Percentiles rank a stretch among this genome's conserved stretches.
Conservation (phyloP, 2,888 invertebrate species). For the Cacoxenus indagator region DNA sequence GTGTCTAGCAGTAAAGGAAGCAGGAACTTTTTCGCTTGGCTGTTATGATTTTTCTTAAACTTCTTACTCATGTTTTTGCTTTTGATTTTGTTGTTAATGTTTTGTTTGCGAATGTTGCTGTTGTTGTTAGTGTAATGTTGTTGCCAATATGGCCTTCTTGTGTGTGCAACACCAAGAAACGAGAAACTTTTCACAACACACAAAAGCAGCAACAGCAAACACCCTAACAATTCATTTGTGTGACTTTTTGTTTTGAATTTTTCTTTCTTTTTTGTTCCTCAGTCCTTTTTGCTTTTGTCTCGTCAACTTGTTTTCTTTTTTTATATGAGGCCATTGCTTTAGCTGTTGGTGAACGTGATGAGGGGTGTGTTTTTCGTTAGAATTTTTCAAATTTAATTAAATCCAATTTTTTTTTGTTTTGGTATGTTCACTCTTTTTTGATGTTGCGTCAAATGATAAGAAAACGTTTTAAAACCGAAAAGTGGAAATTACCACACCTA, state of each 20-base stretch:
- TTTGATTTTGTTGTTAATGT: not conserved
- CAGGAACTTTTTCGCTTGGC: not conserved
- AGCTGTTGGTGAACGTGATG: too few relatives aligned
- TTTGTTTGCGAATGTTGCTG: constrained; percentile 4
- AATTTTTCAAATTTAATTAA: too few relatives aligned
- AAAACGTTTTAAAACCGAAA: too few relatives aligned
- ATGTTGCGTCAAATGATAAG: too few relatives aligned
- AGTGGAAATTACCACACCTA: too few relatives aligned
- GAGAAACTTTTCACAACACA: not conserved
- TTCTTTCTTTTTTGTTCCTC: not conserved
- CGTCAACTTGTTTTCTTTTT: too few relatives aligned
- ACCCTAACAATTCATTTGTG: not conserved
- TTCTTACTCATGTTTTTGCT: not conserved
- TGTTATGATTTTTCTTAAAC: not conserved
- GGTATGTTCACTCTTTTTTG: too few relatives aligned
- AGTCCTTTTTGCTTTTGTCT: not conserved
- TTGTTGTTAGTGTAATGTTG: constrained; percentile 11
- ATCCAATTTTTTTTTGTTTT: too few relatives aligned
- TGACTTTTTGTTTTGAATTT: not conserved
- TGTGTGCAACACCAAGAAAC: not conserved
- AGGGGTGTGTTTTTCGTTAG: too few relatives aligned
- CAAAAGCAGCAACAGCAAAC: not conserved
- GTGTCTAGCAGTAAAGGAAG: not conserved
- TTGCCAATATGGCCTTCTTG: constrained; percentile 12
- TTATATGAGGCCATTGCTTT: too few relatives aligned